A percentile compares a stretch with the other conserved stretches of the same genome.
phyloP scores from a whole-genome alignment of 2,888 invertebrate genomes.

The Acanthosepion esculentum region DNA sequence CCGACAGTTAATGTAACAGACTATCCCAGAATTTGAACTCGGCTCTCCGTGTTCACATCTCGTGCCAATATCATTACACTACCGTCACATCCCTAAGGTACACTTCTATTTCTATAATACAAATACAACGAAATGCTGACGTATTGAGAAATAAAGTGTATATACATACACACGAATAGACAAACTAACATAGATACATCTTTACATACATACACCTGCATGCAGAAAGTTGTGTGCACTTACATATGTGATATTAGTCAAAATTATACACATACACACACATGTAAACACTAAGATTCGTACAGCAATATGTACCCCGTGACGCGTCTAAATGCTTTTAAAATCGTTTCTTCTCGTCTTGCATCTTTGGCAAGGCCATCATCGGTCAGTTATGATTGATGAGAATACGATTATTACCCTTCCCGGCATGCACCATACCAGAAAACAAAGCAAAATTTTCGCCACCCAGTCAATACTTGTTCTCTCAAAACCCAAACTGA shows the following conservation, averaged over 20 bases:
- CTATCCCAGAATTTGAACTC: too few species aligned
- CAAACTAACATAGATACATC: neutral
- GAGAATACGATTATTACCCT: conserved; percentile 18
- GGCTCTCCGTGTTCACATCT: too few species aligned
- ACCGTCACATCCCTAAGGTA: too few species aligned
- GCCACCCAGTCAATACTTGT: neutral
- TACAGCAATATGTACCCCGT: neutral
- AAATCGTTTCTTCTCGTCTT: neutral
- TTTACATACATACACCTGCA: neutral
- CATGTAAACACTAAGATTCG: neutral
- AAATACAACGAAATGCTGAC: too few species aligned
- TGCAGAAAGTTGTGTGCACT: neutral
- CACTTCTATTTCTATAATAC: too few species aligned
- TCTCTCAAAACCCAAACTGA: neutral
- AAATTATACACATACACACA: neutral
- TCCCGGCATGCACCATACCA: neutral
- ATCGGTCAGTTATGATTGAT: conserved; percentile 17
- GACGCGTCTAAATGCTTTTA: neutral
- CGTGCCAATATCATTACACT: too few species aligned
- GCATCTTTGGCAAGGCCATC: neutral
- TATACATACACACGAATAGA: neutral
- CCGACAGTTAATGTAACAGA: too few species aligned
- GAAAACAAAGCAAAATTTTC: neutral
- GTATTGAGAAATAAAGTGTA: neutral
- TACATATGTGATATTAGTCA: neutral